A percentile compares a stretch with the other conserved stretches of the same genome.
Evolutionary conservation across 2,888 invertebrate species (phyloP).

Genomic region (Lydus trimaculatus): DNA sequence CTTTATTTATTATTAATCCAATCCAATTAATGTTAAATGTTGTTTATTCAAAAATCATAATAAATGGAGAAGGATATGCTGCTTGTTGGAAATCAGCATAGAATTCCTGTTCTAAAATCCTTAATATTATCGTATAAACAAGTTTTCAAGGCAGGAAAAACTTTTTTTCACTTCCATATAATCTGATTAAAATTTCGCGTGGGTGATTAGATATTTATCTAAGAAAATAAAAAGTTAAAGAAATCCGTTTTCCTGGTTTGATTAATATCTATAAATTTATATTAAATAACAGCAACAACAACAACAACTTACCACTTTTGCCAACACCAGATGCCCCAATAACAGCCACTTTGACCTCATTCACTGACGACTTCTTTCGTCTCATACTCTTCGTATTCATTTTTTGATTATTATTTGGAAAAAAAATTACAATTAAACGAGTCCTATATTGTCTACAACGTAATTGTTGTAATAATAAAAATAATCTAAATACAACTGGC

Average conservation of each 20-base stretch:
- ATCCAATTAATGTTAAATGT: not conserved
- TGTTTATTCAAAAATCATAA: not conserved
- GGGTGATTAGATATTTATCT: not conserved
- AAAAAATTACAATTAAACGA: not conserved
- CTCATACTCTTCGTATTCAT: conserved; percentile 85
- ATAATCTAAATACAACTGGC: not conserved
- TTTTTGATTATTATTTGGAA: conserved; percentile 32
- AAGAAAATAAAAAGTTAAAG: not conserved
- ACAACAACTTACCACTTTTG: conserved; percentile 80
- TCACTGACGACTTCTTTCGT: conserved; percentile 87
- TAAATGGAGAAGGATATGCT: no score
- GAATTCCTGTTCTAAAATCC: not conserved
- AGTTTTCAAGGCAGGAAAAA: conserved; percentile 4
- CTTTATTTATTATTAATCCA: no score
- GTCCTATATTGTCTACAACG: not conserved
- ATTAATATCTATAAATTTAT: not conserved
- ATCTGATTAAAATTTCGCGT: not conserved
- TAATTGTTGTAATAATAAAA: not conserved
- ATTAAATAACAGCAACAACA: not conserved
- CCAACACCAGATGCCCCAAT: conserved; percentile 90
- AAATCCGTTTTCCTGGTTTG: not conserved
- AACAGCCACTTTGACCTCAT: conserved; percentile 91
- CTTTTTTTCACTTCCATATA: not conserved
- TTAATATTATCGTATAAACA: not conserved
- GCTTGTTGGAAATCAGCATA: not conserved